Base-by-base conservation (phyloP, 2,113 vertebrate species). In the Piliocolobus tephrosceles region DNA sequence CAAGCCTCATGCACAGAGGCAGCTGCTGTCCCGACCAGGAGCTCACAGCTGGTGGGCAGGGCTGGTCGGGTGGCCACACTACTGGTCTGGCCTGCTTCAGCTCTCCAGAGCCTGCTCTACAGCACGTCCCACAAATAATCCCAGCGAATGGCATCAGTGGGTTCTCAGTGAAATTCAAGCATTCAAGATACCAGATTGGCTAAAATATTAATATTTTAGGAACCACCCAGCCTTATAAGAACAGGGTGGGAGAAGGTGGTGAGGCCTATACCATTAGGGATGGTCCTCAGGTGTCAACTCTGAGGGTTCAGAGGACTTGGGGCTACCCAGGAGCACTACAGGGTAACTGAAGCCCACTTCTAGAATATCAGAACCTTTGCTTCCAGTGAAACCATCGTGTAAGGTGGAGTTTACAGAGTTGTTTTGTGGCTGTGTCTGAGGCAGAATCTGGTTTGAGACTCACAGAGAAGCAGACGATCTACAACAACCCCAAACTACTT, bases 11-110 rank as follows among this genome's bases (percentile, higher is more conserved):
- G 25, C 61, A 20, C 6, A n/a, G 25, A 68, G 13, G 32, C 0
- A 6, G 45, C 10, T 38, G 7, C 68, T 17, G 13, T 32, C 64
- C 35, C 6, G 20, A 43, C 16, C 55, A 43, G 88, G 81, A 18
- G 87, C 50, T 40, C 52, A 30, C 2, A 1, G 10, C 0, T 64
- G 61, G 61, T 32, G 27, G 27, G 2, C 1, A 1, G n/a, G 40
- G 4, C 30, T 1, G 12, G 20, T 58, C 20, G 13, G 58, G 2
- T 0, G 2, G 25, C 35, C 61, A 14, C 72, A 14, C 13, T 14
- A 23, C 38, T 1, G 10, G 38, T 8, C 25, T 57, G 81, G 82
- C 12, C 23, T 5, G 9, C 27, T 22, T 32, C 20, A 40, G 85
- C 76, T 64, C 43, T 38, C 6, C 18, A 18, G 52, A 72, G 86